phyloP scores from a whole-genome alignment of 2,113 vertebrate genomes.

The Salminus brasiliensis region DNA sequence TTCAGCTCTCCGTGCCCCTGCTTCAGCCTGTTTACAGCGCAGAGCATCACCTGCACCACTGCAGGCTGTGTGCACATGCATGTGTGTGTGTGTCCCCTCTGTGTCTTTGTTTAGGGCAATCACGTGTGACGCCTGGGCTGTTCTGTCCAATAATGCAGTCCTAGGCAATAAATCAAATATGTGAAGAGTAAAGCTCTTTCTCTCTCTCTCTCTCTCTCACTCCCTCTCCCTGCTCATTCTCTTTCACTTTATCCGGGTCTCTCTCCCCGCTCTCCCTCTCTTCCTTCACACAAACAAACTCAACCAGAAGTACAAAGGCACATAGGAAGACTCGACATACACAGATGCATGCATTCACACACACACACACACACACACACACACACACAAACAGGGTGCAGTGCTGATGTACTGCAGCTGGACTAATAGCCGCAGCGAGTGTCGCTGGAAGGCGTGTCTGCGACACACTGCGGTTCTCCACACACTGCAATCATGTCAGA shows the following conservation, averaged over 20 bases:
- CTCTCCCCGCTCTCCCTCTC: not conserved
- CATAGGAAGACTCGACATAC: not conserved
- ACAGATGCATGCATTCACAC: not conserved
- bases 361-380: not conserved
- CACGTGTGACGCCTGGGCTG: conserved; percentile 60
- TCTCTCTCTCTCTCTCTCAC: not conserved
- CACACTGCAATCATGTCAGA: not conserved
- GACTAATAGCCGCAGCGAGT: conserved; percentile 17
- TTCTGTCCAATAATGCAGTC: conserved; percentile 54
- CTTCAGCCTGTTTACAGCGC: conserved; percentile 29
- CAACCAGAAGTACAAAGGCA: conserved; percentile 26
- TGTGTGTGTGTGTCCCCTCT: conserved; percentile 45
- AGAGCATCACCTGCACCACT: conserved; percentile 57
- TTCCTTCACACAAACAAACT: not conserved
- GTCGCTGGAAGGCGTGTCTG: not conserved
- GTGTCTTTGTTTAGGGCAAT: conserved; percentile 71
- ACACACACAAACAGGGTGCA: not conserved
- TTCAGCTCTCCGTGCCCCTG: conserved; percentile 7
- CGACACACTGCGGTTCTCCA: conserved; percentile 4
- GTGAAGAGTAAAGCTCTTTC: not conserved
- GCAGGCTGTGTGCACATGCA: conserved; percentile 45
- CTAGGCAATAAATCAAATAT: conserved; percentile 14
- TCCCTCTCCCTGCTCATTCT: not conserved
- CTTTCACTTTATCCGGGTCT: too few species aligned
- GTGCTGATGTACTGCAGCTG: conserved; percentile 25